Evolutionary conservation across 2,797 vertebrate genomes (phyloP).

Genomic region (Dipus sagitta): DNA sequence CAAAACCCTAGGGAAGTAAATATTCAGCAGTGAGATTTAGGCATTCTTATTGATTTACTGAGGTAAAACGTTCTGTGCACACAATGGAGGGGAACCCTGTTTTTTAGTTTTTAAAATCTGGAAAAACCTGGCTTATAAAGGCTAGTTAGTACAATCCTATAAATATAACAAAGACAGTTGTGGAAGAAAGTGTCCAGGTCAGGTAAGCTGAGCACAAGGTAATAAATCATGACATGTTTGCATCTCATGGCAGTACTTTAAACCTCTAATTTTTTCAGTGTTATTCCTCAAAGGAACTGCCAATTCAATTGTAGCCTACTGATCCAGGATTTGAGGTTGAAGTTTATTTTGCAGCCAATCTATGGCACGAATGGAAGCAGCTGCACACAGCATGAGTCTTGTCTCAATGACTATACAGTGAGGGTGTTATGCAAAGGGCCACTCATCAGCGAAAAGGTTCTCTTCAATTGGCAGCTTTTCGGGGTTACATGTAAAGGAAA

Average conservation of each 20-base stretch:
- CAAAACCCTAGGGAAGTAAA: constrained; percentile 18
- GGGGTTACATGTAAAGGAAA: constrained; percentile 61
- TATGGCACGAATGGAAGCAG: constrained; percentile 73
- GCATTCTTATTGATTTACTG: constrained; percentile 36
- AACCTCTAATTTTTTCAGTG: constrained; percentile 45
- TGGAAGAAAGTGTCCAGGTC: neutral
- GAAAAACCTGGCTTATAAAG: constrained; percentile 49
- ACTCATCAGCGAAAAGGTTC: constrained; percentile 70
- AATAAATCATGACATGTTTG: constrained; percentile 67
- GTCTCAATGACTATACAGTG: constrained; percentile 57
- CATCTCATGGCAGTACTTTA: constrained; percentile 39
- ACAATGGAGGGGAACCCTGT: neutral
- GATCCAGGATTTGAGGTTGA: constrained; percentile 40
- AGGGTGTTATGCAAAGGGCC: constrained; percentile 62
- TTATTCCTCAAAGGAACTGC: constrained; percentile 79
- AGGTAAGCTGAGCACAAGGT: constrained; percentile 9
- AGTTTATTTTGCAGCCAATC: constrained; percentile 71
- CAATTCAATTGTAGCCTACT: constrained; percentile 56
- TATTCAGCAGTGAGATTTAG: neutral
- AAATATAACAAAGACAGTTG: constrained; percentile 29
- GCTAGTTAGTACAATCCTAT: neutral
- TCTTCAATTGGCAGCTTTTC: constrained; percentile 69
- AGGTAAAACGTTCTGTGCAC: neutral
- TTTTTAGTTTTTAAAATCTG: neutral
- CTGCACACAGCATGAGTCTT: constrained; percentile 76